These are phyloP conservation scores for Cheilosia grossa DNA, from an alignment of 2,888 invertebrate genomes.

Conservation along the genomic window DNA sequence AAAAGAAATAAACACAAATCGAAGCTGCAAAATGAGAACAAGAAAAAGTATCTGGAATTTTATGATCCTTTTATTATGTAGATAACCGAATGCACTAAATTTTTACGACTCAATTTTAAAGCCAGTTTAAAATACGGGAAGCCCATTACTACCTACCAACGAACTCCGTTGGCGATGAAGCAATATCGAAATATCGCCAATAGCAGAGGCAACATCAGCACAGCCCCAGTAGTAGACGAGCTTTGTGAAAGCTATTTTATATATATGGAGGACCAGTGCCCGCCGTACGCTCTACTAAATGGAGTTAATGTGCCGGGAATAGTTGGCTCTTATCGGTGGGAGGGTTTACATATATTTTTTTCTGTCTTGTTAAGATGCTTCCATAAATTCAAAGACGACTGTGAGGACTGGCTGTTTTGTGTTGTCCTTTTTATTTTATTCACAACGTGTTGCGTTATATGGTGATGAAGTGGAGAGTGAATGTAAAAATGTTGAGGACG, in stretches of 20 bases:
- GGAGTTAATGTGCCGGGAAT: constrained; percentile 64
- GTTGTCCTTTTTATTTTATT: constrained; percentile 32
- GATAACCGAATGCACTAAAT: constrained; percentile 63
- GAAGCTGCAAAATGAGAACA: constrained; percentile 29
- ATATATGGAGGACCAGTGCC: constrained; percentile 18
- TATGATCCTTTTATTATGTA: constrained; percentile 67
- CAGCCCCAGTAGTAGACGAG: constrained; percentile 10
- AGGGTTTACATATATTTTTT: not conserved
- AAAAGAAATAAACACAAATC: constrained; percentile 30
- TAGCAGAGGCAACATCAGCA: constrained; percentile 8
- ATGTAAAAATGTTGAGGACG: constrained; percentile 44
- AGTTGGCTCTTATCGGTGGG: constrained; percentile 49
- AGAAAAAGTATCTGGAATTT: constrained; percentile 56
- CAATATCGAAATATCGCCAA: constrained; percentile 34
- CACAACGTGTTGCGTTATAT: constrained; percentile 61
- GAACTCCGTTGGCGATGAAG: constrained; percentile 27
- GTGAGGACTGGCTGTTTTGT: constrained; percentile 17
- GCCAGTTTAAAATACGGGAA: constrained; percentile 55
- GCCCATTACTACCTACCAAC: constrained; percentile 25
- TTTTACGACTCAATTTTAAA: constrained; percentile 67
- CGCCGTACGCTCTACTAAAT: constrained; percentile 29
- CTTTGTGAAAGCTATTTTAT: constrained; percentile 29
- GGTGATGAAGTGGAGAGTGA: constrained; percentile 57
- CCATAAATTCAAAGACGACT: constrained; percentile 48
- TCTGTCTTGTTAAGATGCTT: constrained; percentile 7